Evolutionary conservation across 2,797 vertebrate species (phyloP).

Genomic region (Clarias pachynema): DNA sequence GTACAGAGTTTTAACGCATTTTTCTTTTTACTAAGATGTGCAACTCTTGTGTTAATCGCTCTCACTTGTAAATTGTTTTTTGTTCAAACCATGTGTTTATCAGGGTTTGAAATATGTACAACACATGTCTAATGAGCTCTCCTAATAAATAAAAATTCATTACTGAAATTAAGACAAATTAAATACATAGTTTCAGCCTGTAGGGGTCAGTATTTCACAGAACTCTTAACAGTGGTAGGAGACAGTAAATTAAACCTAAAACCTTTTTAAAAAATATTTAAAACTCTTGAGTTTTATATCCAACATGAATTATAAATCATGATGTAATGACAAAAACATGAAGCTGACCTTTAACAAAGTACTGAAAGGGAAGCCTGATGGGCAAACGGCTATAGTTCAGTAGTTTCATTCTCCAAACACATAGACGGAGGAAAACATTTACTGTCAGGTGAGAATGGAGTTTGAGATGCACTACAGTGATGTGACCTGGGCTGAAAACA

Average conservation of each 20-base stretch:
- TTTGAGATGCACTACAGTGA: not conserved
- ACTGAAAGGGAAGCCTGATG: not conserved
- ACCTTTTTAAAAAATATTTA: not conserved
- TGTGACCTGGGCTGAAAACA: not conserved
- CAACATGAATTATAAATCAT: not conserved
- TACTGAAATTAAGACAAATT: not conserved
- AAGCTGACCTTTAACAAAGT: not conserved
- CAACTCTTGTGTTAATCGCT: conserved; percentile 4
- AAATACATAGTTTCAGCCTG: not conserved
- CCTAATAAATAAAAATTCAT: not conserved
- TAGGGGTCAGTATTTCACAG: not conserved
- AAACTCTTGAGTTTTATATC: not conserved
- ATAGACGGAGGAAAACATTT: not conserved
- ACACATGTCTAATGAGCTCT: not conserved
- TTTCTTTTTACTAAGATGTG: conserved; percentile 1
- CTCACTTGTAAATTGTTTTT: conserved; percentile 26
- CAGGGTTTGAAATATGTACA: not conserved
- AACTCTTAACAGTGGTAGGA: not conserved
- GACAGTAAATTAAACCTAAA: not conserved
- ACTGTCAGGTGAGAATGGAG: not conserved
- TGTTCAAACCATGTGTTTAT: not conserved
- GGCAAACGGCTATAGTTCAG: not conserved
- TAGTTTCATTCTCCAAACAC: not conserved
- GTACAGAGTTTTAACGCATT: conserved; percentile 26
- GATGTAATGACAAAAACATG: too few species aligned